These are phyloP conservation scores for Drosophila formosana DNA, from an alignment of 2,888 invertebrate species.

Conservation along the genomic window DNA sequence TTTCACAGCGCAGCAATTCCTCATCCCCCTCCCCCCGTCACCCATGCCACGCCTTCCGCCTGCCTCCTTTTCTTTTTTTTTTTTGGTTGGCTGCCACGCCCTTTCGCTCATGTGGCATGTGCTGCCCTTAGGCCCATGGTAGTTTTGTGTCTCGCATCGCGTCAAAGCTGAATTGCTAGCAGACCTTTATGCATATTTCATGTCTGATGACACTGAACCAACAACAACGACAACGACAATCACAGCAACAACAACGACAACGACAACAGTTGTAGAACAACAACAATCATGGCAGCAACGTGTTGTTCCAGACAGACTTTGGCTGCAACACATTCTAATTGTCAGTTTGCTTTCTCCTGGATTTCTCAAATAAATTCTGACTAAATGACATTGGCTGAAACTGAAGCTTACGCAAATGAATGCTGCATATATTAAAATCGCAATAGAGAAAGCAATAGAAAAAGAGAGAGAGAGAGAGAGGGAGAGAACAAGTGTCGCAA, in stretches of 20 bases:
- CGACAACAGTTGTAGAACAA: neutral
- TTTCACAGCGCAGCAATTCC: slow-evolving; percentile 40
- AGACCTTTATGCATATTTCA: slow-evolving; percentile 77
- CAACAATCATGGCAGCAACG: neutral
- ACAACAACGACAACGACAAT: slow-evolving; percentile 3
- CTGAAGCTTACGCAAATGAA: neutral
- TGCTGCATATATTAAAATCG: neutral
- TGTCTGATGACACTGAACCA: slow-evolving; percentile 54
- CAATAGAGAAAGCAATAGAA: neutral
- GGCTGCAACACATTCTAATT: neutral
- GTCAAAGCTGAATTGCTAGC: slow-evolving; percentile 55
- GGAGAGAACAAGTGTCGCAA: neutral
- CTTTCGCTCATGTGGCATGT: slow-evolving; percentile 23
- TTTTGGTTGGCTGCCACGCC: slow-evolving; percentile 29
- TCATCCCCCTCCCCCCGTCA: neutral
- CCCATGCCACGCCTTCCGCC: neutral
- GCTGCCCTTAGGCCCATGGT: slow-evolving; percentile 33
- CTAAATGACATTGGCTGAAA: neutral
- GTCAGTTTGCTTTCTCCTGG: neutral
- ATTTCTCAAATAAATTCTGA: neutral
- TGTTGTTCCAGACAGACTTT: neutral
- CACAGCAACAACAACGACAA: neutral
- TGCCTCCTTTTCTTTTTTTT: neutral
- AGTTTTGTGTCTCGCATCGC: slow-evolving; percentile 31
- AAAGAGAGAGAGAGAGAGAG: neutral